Base-by-base conservation (phyloP, 2,797 vertebrate genomes). In the Staurois parvus region DNA sequence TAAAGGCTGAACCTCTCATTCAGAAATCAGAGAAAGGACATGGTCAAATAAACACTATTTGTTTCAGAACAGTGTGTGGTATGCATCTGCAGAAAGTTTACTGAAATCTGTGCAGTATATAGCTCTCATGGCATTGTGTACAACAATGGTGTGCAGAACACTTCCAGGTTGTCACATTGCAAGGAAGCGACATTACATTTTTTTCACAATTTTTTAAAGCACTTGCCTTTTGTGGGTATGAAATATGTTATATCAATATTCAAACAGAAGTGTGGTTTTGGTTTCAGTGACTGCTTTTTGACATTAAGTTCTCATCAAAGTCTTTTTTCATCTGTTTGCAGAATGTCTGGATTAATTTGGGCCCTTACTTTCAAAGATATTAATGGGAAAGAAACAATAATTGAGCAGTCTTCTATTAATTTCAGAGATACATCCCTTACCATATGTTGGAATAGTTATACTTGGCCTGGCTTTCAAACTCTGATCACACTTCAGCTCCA, bases 401-500 rank as follows among this genome's bases (percentile, higher is more conserved):
- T 94, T 72, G 91, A 96, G 85, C 93, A 94, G 48, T 90, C 88
- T 81, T 88, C 88, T 0, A 85, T 93, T 32, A 94, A 84, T n/a
- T 94, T 96, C 90, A 94, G 92, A 0, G 91, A 96, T 26, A 94
- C 95, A 0, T 95, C 95, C 52, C 84, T 96, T 88, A 95, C 92
- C 4, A 2, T 97, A 24, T 84, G 88, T 88, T 98, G 97, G 97
- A 90, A 89, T 21, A 88, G 89, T 88, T 89, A 88, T 81, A 15
- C 8, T 8, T 95, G 95, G 93, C 95, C 95, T 0, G 59, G 42
- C 82, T 91, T 95, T 62, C 88, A 91, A 10, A 67, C 89, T 0
- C 84, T 98, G 86, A 92, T 92, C 79, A 93, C 91, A 72, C 78
- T 99, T 77, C 94, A 95, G 64, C 85, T 99, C 17, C 94, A 94